Base-by-base conservation (phyloP, 2,888 invertebrate genomes). In the Xanthorhoe spadicearia region DNA sequence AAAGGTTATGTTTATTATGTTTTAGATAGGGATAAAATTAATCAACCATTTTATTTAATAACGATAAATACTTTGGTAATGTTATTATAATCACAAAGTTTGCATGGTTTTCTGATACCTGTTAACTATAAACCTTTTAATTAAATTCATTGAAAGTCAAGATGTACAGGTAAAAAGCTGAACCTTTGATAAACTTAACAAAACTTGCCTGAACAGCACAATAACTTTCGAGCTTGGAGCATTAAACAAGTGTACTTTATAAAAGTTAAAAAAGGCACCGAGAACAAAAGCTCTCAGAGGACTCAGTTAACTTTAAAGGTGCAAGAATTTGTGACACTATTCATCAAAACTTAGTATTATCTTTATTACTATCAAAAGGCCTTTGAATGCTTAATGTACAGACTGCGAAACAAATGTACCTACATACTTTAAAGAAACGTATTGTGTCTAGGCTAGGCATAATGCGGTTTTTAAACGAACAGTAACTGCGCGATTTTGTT, bases 321-420 rank as follows among this genome's bases (percentile, higher is more conserved):
- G 48, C 8, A 17, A 8, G 48, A 48, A 43, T 48, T 48, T 17
- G 17, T 17, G 15, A 17, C 48, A 48, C 15, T 48, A 51, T 54
- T 54, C 38, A 52, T 52, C 51, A 43, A 52, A 54, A 54, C 54
- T 54, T 18, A 17, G 6, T 48, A 48, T 17, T 48, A 48, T 48
- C 15, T 48, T 48, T 48, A 17, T 15, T 48, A 43, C 43, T n/a
- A 48, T 48, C 17, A 48, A 17, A 48, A 17, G 48, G 8, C 43
- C 8, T 1, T n/a, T 13, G 13, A 43, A 32, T 32, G 3, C 28
- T 28, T 28, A 38, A 43, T 10, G 43, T 43, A 43, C n/a, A 43
- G 10, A 13, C 1, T 13, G 43, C 43, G 10, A n/a, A n/a, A n/a
- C n/a, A n/a, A n/a, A n/a, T n/a, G n/a, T n/a, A n/a, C n/a, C n/a